phyloP scores from a whole-genome alignment of 35 echinoderm and acorn worm genomes.

The Anneissia japonica region DNA sequence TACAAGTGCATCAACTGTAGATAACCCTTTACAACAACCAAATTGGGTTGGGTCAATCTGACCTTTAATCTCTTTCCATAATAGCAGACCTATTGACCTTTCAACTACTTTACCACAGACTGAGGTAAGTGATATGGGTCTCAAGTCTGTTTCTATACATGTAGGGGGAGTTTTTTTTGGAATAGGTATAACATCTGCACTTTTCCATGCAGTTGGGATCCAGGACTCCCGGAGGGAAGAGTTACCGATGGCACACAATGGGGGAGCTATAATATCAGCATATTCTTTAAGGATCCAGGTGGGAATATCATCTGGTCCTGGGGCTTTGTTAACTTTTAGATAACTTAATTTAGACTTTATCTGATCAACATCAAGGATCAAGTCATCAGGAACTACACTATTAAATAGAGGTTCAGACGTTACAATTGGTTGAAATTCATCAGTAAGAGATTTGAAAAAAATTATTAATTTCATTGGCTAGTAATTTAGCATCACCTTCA shows the following conservation, averaged over 20 bases:
- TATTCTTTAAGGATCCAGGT: conserved; percentile 18
- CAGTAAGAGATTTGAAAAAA: conserved; percentile 3
- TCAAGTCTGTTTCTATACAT: not conserved
- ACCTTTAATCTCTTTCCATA: too few relatives aligned
- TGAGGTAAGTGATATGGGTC: not conserved
- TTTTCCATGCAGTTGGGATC: conserved; percentile 19
- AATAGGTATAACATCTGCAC: conserved; percentile 15
- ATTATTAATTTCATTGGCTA: conserved; percentile 2
- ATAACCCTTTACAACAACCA: too few relatives aligned
- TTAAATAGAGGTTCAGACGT: not conserved
- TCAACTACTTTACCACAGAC: not conserved
- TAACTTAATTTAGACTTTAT: not conserved
- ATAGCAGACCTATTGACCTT: not conserved
- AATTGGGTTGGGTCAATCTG: too few relatives aligned
- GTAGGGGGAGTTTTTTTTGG: not conserved
- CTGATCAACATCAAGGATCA: not conserved
- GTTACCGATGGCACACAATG: conserved; percentile 17
- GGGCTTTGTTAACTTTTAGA: conserved; percentile 11
- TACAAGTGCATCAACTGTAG: too few relatives aligned
- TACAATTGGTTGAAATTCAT: not conserved
- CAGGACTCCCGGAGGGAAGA: conserved; percentile 10
- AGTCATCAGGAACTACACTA: not conserved
- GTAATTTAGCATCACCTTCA: not conserved
- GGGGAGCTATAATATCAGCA: conserved; percentile 1
- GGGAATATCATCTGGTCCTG: conserved; percentile 7